phyloP scores from a whole-genome alignment of 2,888 invertebrate species.

The Latrodectus hesperus region DNA sequence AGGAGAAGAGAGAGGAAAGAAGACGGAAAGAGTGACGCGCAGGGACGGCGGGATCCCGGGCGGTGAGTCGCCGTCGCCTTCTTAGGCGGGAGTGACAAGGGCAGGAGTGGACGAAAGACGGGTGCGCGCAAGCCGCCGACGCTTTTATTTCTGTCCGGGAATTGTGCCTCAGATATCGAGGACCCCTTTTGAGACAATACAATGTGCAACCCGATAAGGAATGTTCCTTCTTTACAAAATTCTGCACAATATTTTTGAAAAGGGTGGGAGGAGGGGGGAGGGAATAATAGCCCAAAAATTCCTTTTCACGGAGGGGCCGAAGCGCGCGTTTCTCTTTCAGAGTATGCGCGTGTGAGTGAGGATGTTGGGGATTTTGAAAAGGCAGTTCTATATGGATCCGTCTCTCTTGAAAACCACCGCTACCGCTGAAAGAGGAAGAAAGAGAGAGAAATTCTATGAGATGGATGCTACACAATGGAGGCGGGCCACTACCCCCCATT shows the following conservation, averaged over 20 bases:
- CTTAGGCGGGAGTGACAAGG: constrained; percentile 5
- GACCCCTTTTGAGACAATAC: constrained; percentile 68
- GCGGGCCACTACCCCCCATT: not conserved
- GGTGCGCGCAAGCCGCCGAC: constrained; percentile 22
- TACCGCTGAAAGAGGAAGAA: constrained; percentile 30
- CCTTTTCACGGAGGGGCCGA: constrained; percentile 50
- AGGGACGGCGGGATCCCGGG: constrained; percentile 14
- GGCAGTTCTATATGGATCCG: constrained; percentile 56
- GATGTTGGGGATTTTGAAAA: constrained; percentile 55
- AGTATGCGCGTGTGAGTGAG: constrained; percentile 39
- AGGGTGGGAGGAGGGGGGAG: constrained; percentile 7
- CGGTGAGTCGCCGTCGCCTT: constrained; percentile 30
- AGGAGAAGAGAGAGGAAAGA: not conserved
- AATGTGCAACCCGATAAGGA: constrained; percentile 69
- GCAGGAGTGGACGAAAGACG: constrained; percentile 10
- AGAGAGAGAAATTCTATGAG: constrained; percentile 22
- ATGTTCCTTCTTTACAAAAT: constrained; percentile 55
- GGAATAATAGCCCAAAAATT: constrained; percentile 59
- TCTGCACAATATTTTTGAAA: constrained; percentile 67
- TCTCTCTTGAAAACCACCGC: constrained; percentile 47
- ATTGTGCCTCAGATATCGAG: constrained; percentile 43
- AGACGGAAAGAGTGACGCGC: constrained; percentile 14
- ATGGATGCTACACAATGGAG: constrained; percentile 45
- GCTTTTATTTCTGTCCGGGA: constrained; percentile 61
- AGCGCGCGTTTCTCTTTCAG: constrained; percentile 50